Evolutionary conservation across 2,888 invertebrate genomes (phyloP), one percentile per base, ranked within the genome.

Genomic region (Meganola albula): DNA sequence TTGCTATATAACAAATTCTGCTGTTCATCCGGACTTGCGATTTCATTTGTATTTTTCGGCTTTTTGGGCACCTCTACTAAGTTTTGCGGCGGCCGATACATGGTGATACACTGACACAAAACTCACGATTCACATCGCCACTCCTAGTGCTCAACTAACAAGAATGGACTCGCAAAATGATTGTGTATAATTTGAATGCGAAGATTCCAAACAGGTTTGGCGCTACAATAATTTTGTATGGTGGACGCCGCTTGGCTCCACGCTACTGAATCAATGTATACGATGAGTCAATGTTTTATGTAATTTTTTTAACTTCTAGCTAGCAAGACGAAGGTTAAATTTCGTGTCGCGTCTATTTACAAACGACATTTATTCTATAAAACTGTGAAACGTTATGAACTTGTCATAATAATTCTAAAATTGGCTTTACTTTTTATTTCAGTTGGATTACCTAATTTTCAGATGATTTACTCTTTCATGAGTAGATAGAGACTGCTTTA

Each of bases 81-180:
- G 3, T 52, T 49, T 10, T 53, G 56, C 21, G 54, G 52, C 21
- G 54, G 52, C 37, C 56, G 52, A 37, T 56, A 55, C 55, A 55
- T 55, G 37, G 35, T 56, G 41, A 27, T 25, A 22, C 48, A 32
- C 38, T 27, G 23, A 16, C 38, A 39, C 41, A 35, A 24, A 16
- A 12, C 43, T 18, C 47, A 37, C 22, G 16, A 6, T 5, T n/a
- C 20, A 20, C 20, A 5, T 42, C 25, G 42, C 44, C 45, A 44
- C 48, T 47, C 53, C 52, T 44, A 27, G 37, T 43, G 41, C 34
- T 37, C 32, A 35, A 55, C 41, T 52, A 34, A 52, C 45, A 16
- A 24, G 12, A 55, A 53, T 51, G 41, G 31, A 34, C 36, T 38
- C 44, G 47, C 47, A 10, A 39, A 52, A 53, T 42, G 29, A 48